Evolutionary conservation across 2,888 invertebrate genomes (phyloP).

Genomic region (Sinohyriopsis cumingii): DNA sequence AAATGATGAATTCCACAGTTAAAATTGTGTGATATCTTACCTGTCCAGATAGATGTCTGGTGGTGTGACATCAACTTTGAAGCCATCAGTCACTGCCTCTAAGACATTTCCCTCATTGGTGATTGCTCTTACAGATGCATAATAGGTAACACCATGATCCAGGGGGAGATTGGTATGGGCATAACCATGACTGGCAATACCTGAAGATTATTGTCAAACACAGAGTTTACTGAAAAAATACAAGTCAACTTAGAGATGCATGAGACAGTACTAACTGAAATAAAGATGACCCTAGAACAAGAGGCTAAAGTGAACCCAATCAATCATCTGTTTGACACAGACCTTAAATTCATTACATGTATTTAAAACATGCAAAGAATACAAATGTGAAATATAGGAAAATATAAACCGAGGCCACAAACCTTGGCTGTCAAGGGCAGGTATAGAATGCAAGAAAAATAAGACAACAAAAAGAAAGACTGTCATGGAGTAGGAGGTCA

Average conservation of each 20-base stretch:
- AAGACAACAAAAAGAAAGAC: too few species aligned
- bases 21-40: slow-evolving; percentile 12
- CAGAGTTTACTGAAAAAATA: slow-evolving; percentile 4
- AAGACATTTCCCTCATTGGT: slow-evolving; percentile 44
- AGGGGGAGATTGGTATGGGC: slow-evolving; percentile 37
- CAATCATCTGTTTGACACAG: too few species aligned
- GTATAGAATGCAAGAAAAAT: too few species aligned
- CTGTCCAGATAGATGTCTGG: slow-evolving; percentile 42
- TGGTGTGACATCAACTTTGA: slow-evolving; percentile 40
- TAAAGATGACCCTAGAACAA: too few species aligned
- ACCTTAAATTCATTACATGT: too few species aligned
- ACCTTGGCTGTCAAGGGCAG: too few species aligned
- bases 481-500: too few species aligned
- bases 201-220: slow-evolving; percentile 12
- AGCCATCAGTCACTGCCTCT: slow-evolving; percentile 46
- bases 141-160: slow-evolving; percentile 34
- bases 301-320: too few species aligned
- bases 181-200: slow-evolving; percentile 38
- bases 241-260: not conserved
- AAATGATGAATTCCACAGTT: too few species aligned
- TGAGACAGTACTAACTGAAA: not conserved
- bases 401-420: too few species aligned
- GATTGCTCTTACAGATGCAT: slow-evolving; percentile 42
- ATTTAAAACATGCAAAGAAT: too few species aligned
- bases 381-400: too few species aligned